These are phyloP conservation scores for Metalampra italica DNA, from an alignment of 2,888 invertebrate genomes.

Conservation along the genomic window DNA sequence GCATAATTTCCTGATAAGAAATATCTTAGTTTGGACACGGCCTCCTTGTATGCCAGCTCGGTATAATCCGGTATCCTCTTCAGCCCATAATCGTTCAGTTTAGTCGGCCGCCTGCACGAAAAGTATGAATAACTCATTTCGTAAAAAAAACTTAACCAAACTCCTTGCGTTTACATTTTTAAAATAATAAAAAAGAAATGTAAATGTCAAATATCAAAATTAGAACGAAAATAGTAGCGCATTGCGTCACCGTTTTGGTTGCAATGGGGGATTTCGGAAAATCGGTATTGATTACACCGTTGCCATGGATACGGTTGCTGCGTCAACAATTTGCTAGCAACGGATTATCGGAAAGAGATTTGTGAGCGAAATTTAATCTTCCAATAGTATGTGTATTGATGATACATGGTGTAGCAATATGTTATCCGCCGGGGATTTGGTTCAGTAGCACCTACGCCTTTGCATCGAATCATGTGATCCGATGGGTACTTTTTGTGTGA, in stretches of 20 bases:
- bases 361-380: not conserved
- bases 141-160: slow-evolving; percentile 17
- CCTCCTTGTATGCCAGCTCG: slow-evolving; percentile 90
- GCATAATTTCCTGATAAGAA: slow-evolving; percentile 87
- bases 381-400: too few relatives aligned
- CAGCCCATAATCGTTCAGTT: slow-evolving; percentile 69
- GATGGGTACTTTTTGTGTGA: too few relatives aligned
- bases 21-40: slow-evolving; percentile 87
- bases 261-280: slow-evolving; percentile 28
- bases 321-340: slow-evolving; percentile 43
- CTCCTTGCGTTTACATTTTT: slow-evolving; percentile 29
- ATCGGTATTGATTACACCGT: slow-evolving; percentile 60
- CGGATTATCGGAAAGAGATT: slow-evolving; percentile 6
- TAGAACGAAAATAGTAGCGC: slow-evolving; percentile 45
- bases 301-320: slow-evolving; percentile 51
- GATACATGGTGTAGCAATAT: too few relatives aligned
- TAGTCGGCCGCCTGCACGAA: slow-evolving; percentile 62
- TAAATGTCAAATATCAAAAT: slow-evolving; percentile 22
- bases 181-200: slow-evolving; percentile 30
- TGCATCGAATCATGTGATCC: too few relatives aligned
- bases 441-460: too few relatives aligned
- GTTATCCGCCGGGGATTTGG: too few relatives aligned
- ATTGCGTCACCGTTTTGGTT: slow-evolving; percentile 50
- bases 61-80: slow-evolving; percentile 87
- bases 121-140: slow-evolving; percentile 37